Evolutionary conservation across 2,888 invertebrate species (phyloP), one percentile per base, ranked within the genome.

Genomic region (Euphydryas editha): DNA sequence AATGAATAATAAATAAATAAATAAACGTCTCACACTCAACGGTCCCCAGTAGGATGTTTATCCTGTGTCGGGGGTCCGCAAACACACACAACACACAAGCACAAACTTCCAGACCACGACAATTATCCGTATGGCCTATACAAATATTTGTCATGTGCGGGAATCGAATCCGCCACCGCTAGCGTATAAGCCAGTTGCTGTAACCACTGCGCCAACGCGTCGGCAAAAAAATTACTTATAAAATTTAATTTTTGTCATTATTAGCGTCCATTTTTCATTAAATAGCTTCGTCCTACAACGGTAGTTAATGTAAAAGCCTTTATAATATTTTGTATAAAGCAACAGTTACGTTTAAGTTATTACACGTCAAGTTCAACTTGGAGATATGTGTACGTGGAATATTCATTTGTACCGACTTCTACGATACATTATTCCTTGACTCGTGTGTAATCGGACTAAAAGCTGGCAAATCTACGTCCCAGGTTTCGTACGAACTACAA

Each of bases 401-500:
- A 24, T 24, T 8, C 51, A 51, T 51, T 51, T n/a, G 24, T 51
- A 30, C 51, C 13, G 46, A 15, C 30, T 51, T 67, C 67, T 62
- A 47, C 65, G 30, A 47, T 55, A 54, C 37, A 55, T 58, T 64
- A 66, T 62, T 51, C 56, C 56, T 57, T 59, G 63, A 46, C 51
- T 42, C 39, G 49, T 47, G 30, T 54, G 69, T 60, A 63, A 69
- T 64, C 63, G 54, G 54, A 66, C 66, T 69, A 63, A 61, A 66
- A 66, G 69, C 66, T 61, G 44, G 42, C 46, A 21, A 46, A 60
- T 60, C 57, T 21, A 68, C 51, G 58, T 61, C 60, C 37, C 58
- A 47, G 61, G 68, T 61, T 68, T 47, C 55, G 58, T 76, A 73
- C 75, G 72, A 77, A 73, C 77, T 76, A 77, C 81, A 79, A 82